Evolutionary conservation across 2,113 vertebrate species (phyloP).

Genomic region (Leuciscus idus): DNA sequence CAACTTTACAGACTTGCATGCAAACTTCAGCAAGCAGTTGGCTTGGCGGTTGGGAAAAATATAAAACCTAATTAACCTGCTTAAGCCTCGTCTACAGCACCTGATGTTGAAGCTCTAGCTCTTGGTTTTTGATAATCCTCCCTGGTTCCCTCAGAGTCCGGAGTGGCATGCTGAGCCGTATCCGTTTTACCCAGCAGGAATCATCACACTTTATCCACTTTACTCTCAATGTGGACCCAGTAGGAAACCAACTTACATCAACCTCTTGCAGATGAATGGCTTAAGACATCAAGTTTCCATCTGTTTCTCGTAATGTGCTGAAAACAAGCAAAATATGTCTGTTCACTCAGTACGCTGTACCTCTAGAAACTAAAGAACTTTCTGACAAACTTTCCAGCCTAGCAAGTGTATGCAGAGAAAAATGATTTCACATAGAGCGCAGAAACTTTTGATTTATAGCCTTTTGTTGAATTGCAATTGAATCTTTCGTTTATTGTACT

Average conservation of each 20-base stretch:
- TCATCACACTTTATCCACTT: slow-evolving; percentile 31
- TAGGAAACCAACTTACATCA: slow-evolving; percentile 7
- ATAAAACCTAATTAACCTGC: background rate
- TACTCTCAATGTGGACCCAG: slow-evolving; percentile 20
- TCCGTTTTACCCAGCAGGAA: slow-evolving; percentile 38
- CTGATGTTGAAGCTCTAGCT: slow-evolving; percentile 34
- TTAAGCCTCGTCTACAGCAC: slow-evolving; percentile 31
- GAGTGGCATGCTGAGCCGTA: slow-evolving; percentile 13
- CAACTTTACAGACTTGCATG: background rate
- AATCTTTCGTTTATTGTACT: slow-evolving; percentile 19
- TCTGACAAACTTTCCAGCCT: background rate
- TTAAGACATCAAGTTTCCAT: slow-evolving; percentile 31
- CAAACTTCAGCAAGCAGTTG: slow-evolving; percentile 15
- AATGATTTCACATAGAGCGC: background rate
- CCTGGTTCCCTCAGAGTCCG: slow-evolving; percentile 20
- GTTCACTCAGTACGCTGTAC: background rate
- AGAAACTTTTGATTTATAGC: slow-evolving; percentile 15
- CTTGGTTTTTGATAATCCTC: slow-evolving; percentile 34
- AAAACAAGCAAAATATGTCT: background rate
- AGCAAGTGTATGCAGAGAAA: background rate
- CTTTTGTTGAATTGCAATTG: slow-evolving; percentile 27
- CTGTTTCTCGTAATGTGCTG: slow-evolving; percentile 14
- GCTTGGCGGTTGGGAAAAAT: background rate
- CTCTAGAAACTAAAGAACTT: background rate
- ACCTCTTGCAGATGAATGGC: slow-evolving; percentile 12